These are phyloP conservation scores for Parasteatoda tepidariorum DNA, from an alignment of 1,140 invertebrate species.

Conservation along the genomic window DNA sequence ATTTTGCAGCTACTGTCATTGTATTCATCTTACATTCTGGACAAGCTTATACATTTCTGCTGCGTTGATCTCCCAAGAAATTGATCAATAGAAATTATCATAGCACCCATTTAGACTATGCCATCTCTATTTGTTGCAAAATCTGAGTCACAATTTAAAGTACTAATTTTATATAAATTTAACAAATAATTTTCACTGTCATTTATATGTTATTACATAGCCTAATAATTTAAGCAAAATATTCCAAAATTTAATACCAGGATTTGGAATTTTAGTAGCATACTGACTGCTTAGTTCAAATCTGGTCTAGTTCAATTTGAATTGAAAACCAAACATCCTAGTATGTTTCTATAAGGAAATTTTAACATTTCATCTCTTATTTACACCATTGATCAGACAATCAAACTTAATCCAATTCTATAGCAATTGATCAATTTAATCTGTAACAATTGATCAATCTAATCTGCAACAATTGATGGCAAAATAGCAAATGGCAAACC, in stretches of 20 bases:
- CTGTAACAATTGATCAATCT: no score
- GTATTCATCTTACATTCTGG: slow-evolving; percentile 11
- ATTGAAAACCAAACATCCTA: not conserved
- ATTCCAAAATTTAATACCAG: not conserved
- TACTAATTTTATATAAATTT: not conserved
- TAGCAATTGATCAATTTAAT: no score
- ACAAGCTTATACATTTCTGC: not conserved
- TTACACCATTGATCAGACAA: no score
- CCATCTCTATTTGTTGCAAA: not conserved
- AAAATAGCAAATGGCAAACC: no score
- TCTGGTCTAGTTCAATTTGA: not conserved
- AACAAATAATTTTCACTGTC: not conserved
- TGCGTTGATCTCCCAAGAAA: not conserved
- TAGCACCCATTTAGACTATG: not conserved
- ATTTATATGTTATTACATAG: not conserved
- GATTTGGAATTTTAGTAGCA: not conserved
- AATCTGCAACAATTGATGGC: no score
- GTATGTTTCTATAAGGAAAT: not conserved
- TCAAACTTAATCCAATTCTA: no score
- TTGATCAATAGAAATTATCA: not conserved
- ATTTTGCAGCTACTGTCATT: no score
- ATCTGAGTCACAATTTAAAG: not conserved
- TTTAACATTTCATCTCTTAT: not conserved
- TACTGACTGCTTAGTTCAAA: not conserved
- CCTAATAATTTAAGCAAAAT: not conserved